Evolutionary conservation across 2,113 vertebrate species (phyloP), one percentile per base, ranked within the genome.

Genomic region (Siniperca chuatsi): DNA sequence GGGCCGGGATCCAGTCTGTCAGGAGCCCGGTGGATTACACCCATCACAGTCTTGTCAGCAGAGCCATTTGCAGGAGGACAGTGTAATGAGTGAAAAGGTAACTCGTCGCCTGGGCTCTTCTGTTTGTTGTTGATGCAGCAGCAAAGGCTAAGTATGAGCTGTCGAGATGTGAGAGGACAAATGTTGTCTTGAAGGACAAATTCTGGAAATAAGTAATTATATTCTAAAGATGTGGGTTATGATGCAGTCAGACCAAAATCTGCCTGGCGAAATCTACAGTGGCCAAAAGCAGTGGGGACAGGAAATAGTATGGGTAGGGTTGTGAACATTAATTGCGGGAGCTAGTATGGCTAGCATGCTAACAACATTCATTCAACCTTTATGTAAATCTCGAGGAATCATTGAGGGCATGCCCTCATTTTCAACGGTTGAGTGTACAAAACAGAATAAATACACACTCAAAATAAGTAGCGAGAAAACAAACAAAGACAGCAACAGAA

Each of bases 11-110:
- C 73, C 81, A 44, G 78, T 82, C 77, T 81, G 86, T 87, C 81
- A 71, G 66, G 81, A 89, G 67, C 73, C 46, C 16, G 16, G 48
- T 66, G 79, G 84, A 89, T 89, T 78, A 81, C 81, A 79, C 69
- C 65, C 62, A 40, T 81, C 79, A 60, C 52, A 73, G 85, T 40
- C 65, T 69, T 84, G 86, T 90, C 79, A 88, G 79, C 76, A 81
- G 52, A 85, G 82, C 58, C 61, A 42, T 76, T 81, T 61, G 61
- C 68, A 72, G 75, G 9, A 78, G 75, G 72, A 40, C 76, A 74
- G 57, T 75, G 42, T 42, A 57, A 50, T 61, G 74, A 79, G 68
- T 64, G 55, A 77, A 66, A 78, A 83, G 80, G 52, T 85, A 61
- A 52, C 42, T 54, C 5, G 16, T 78, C n/a, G 0, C 35, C 65